phyloP scores from a whole-genome alignment of 2,797 vertebrate species.

The Hypotaenidia okinawae region DNA sequence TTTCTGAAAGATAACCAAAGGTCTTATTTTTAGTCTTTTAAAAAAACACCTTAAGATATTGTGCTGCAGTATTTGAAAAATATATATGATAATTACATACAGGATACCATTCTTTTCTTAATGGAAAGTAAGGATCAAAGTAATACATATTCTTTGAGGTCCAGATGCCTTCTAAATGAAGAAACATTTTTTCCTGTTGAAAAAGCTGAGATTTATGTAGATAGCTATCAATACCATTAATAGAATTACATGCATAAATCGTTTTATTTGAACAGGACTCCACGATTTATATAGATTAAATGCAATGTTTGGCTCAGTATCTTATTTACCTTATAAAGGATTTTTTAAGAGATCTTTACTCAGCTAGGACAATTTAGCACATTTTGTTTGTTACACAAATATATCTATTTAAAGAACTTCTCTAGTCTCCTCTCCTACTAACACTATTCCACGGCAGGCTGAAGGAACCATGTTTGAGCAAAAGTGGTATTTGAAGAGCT shows the following conservation, averaged over 20 bases:
- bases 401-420: not conserved
- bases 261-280: not conserved
- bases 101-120: not conserved
- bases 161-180: not conserved
- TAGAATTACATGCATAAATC: constrained; percentile 1
- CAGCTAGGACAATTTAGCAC: not conserved
- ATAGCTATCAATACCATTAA: not conserved
- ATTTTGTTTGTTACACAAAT: not conserved
- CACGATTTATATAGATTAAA: not conserved
- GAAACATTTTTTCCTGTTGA: not conserved
- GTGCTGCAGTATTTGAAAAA: not conserved
- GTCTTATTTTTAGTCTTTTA: not conserved
- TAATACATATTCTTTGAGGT: not conserved
- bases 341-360: not conserved
- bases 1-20: not conserved
- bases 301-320: not conserved
- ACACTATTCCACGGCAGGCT: not conserved
- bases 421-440: not conserved
- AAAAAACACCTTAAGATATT: not conserved
- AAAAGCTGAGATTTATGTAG: not conserved
- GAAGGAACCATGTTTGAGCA: not conserved
- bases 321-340: not conserved
- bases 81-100: not conserved
- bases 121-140: not conserved
- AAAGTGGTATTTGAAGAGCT: constrained; percentile 29